Evolutionary conservation across 2,113 vertebrate genomes (phyloP).

Genomic region (Oryzias melastigma): DNA sequence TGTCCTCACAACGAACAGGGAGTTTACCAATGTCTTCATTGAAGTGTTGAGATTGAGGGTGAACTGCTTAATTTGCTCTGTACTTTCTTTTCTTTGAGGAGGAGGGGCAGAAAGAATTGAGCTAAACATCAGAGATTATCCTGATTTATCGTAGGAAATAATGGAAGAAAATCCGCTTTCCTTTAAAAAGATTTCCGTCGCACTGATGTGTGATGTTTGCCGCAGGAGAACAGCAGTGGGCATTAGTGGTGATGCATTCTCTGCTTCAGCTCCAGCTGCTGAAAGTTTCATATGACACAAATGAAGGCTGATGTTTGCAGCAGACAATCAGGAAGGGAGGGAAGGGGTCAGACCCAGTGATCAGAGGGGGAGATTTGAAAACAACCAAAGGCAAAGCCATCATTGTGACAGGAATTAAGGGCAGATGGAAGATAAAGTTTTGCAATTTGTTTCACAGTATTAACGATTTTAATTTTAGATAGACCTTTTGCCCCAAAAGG

Average conservation of each 20-base stretch:
- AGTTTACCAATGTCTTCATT: slow-evolving; percentile 5
- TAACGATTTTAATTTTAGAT: too few relatives aligned
- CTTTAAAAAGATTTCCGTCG: slow-evolving; percentile 53
- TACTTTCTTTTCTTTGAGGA: slow-evolving; percentile 51
- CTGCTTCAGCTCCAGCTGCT: neutral
- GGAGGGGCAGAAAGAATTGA: slow-evolving; percentile 49
- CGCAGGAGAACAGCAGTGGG: neutral
- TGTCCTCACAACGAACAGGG: slow-evolving; percentile 11
- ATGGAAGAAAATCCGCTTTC: slow-evolving; percentile 62
- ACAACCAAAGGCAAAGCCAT: too few relatives aligned
- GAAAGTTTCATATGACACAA: neutral
- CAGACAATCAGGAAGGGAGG: neutral
- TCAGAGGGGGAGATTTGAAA: too few relatives aligned
- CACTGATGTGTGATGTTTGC: slow-evolving; percentile 47
- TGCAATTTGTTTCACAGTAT: too few relatives aligned
- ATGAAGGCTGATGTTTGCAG: neutral
- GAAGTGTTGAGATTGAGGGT: slow-evolving; percentile 35
- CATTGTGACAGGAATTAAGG: too few relatives aligned
- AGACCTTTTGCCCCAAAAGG: too few relatives aligned
- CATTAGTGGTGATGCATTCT: neutral
- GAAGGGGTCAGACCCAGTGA: neutral
- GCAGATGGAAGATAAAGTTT: too few relatives aligned
- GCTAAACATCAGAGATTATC: slow-evolving; percentile 69
- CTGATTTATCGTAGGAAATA: slow-evolving; percentile 64
- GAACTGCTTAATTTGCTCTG: slow-evolving; percentile 63